Evolutionary conservation across 1,140 invertebrate genomes (phyloP).

Genomic region (Eriosoma lanigerum): DNA sequence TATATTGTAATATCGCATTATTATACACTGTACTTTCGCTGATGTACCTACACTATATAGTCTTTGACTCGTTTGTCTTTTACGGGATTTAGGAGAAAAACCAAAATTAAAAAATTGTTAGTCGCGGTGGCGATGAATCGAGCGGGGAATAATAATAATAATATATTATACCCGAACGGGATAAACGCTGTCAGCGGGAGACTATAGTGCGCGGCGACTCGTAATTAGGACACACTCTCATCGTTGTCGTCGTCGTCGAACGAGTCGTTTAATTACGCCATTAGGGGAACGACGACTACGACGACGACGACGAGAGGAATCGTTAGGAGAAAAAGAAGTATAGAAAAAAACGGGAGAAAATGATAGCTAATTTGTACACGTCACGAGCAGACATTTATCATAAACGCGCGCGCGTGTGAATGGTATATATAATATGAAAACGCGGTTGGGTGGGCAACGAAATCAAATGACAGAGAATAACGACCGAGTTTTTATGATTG

Average conservation of each 20-base stretch:
- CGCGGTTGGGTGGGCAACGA: slow-evolving; percentile 6
- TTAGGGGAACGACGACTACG: not conserved
- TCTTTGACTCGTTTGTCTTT: too few species aligned
- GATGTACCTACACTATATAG: too few species aligned
- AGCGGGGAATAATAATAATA: too few species aligned
- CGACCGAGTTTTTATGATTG: slow-evolving; percentile 10
- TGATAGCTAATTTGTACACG: slow-evolving; percentile 52
- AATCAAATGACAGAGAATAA: slow-evolving; percentile 47
- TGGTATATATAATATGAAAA: not conserved
- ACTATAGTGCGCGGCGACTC: too few species aligned
- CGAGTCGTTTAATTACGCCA: slow-evolving; percentile 46
- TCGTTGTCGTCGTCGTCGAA: not conserved
- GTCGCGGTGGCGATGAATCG: too few species aligned
- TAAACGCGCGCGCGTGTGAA: slow-evolving; percentile 35
- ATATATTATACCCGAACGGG: not conserved
- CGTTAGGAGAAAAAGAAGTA: slow-evolving; percentile 57
- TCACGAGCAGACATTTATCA: slow-evolving; percentile 48
- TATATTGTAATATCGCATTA: too few species aligned
- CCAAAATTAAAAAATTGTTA: too few species aligned
- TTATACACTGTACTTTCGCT: too few species aligned
- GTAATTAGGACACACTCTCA: slow-evolving; percentile 41
- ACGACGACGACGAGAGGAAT: slow-evolving; percentile 14
- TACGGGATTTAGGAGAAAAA: too few species aligned
- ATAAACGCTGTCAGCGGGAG: slow-evolving; percentile 36
- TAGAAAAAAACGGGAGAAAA: slow-evolving; percentile 10